Base-by-base conservation (phyloP, 2,888 invertebrate genomes). In the Parelbella ahira region DNA sequence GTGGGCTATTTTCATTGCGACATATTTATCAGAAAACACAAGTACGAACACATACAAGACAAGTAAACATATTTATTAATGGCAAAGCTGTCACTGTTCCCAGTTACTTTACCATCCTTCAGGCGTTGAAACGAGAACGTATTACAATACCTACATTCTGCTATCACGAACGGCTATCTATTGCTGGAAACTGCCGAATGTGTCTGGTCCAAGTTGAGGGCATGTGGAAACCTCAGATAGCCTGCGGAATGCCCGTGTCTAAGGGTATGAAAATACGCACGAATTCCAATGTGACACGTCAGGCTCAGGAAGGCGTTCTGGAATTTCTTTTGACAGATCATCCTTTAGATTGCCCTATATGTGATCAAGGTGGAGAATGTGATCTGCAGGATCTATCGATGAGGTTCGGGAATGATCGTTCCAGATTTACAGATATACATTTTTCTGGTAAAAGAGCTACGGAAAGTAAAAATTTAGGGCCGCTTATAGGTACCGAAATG, bases 121-220 rank as follows among this genome's bases (percentile, higher is more conserved):
- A 97, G 49, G 75, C 81, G 4, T 38, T 82, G 29, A 64, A 68
- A 8, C 49, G 53, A 7, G 68, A 74, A 43, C 47, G 58, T 1
- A 59, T 84, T 0, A 65, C 71, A 0, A 48, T 99, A 58, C 99
- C 99, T 0, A 89, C 98, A 30, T 99, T 99, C 74, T 99, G 99
- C 76, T 99, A 98, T 73, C 99, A 99, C 79, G 99, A 99, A 63
- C 91, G 99, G 21, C 89, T 99, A 27, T 97, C 98, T 4, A 94
- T 99, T 33, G 99, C 99, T 51, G 99, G 99, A 11, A 99, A 99
- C 83, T 99, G 99, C 65, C 92, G 99, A 49, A 99, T 99, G 99
- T 99, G 99, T 76, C 89, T 99, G 13, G 97, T 99, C 0, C 96
- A 99, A 76, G 93, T 99, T 12, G 99, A 99, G 75, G 98, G 97